Base-by-base conservation (phyloP, 37 sponge, comb jelly and placozoan genomes). In the Cliona cf. orientalis region DNA sequence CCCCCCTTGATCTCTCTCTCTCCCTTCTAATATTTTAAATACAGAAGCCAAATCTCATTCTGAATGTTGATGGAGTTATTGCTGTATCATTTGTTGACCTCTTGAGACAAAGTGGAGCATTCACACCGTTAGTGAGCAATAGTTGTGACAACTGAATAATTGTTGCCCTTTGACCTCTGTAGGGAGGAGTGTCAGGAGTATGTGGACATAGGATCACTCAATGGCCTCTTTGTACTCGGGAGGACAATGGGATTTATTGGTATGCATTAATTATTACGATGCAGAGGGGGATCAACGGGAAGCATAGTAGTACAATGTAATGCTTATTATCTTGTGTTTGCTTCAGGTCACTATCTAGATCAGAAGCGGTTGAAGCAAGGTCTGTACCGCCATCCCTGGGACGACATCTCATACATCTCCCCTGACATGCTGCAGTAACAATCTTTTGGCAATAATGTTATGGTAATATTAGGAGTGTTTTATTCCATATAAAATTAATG, bases 51-150 rank as follows among this genome's bases (percentile, higher is more conserved):
- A 97, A 97, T 67, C 91, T 97, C 35, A 97, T 97, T 65, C 71
- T 97, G 86, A 97, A 97, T 91, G 98, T 97, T 44, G 98, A 97
- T 74, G 98, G 98, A 31, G 89, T 87, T 35, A 97, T 97, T 43
- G 98, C 93, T 28, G 86, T 86, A 5, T 79, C 78, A 34, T 97
- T 97, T 90, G 98, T 97, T 38, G 98, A 97, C 72, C 91, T 97
- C n/a, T 69, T 97, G 45, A 67, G 91, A 12, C 63, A 90, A 80
- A 86, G 95, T 41, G 93, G 95, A 29, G 93, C 95, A 0, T 97
- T 97, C 64, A 85, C 92, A 37, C 25, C 41, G 94, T 94, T 56
- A 71, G 91, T 57, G n/a, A n/a, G n/a, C n/a, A n/a, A n/a, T n/a
- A n/a, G n/a, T n/a, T n/a, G n/a, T n/a, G n/a, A n/a, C n/a, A n/a